Base-by-base conservation (phyloP, 2,113 vertebrate species). In the Serranochromis macrocephalus region DNA sequence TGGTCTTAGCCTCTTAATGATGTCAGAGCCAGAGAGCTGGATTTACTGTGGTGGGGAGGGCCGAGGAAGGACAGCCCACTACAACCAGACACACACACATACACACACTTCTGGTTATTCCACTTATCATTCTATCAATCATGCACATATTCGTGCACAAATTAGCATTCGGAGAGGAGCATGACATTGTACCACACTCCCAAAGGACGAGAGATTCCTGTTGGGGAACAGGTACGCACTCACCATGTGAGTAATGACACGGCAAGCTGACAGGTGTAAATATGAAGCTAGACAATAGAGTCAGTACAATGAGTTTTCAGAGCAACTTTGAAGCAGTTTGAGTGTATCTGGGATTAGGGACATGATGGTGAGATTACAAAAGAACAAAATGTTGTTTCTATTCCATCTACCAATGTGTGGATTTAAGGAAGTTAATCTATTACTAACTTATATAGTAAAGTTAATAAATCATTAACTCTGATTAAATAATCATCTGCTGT, bases 1-100 rank as follows among this genome's bases (percentile, higher is more conserved):
- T 11, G 10, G 89, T 90, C 63, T 75, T 58, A 80, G 89, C 82
- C 57, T 82, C 81, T 89, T 92, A 83, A 88, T 81, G 80, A 85
- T 42, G 87, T 85, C n/a, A 5, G 68, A 88, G 80, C 38, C 80
- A 81, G 66, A 75, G 58, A 87, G 85, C 91, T 80, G 85, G 84
- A 88, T 93, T 86, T 79, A 81, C 58, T 58, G 71, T 49, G 81
- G 83, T 14, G 57, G 63, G 47, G 79, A 66, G 11, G 55, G 68
- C 54, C 4, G 53, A 82, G 38, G 38, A 75, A 82, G 81, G 49
- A 47, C 82, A 21, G 68, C 11, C 24, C 71, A 36, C 66, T 71
- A 68, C 33, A 66, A 38, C 33, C 61, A 38, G 4, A 42, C 66
- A 79, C 5, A 24, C 61, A 79, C 7, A 85, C 57, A 80, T n/a